Base-by-base conservation (phyloP, 2,113 vertebrate genomes). In the Oryzias javanicus region DNA sequence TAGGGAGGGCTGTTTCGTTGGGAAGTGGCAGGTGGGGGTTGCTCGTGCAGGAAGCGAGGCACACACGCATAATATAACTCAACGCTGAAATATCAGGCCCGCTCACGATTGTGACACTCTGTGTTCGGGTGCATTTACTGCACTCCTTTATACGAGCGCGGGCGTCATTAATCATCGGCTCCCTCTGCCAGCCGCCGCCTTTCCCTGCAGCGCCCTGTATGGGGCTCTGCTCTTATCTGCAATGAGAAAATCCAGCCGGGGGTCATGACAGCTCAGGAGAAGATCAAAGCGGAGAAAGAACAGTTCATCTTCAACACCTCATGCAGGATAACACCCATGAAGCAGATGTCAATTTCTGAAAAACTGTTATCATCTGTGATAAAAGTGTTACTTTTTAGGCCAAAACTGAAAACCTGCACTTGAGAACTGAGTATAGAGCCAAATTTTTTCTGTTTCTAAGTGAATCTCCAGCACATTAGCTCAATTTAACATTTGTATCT, bases 91-190 rank as follows among this genome's bases (percentile, higher is more conserved):
- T 75, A 83, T 74, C 56, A 62, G 4, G 16, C 27, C 40, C 17
- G 65, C 60, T 82, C 74, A 65, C n/a, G 24, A 55, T 4, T 63
- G 40, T 74, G 85, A 81, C 67, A 70, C 42, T 6, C 63, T 52
- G 59, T 49, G 4, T 55, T 55, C 45, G 55, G 7, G 29, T 17
- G 42, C 56, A 25, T 66, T 20, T 24, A 17, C 3, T 47, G 42
- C 51, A 49, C 18, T 61, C 61, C 60, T 44, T 50, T 51, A 24
- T 59, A 65, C 19, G 25, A 64, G 51, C 58, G 5, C 29, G 17
- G 25, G 76, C 1, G 7, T 53, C 83, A 79, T 80, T 46, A 80
- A 80, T 83, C 80, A 83, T 70, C 61, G 1, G 41, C 60, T 41
- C 22, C 24, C 3, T 15, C 64, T 49, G 68, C 49, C 48, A 16